A percentile compares a stretch with the other conserved stretches of the same genome.
phyloP scores from a whole-genome alignment of 2,113 vertebrate genomes.

The Cisticola juncidis region DNA sequence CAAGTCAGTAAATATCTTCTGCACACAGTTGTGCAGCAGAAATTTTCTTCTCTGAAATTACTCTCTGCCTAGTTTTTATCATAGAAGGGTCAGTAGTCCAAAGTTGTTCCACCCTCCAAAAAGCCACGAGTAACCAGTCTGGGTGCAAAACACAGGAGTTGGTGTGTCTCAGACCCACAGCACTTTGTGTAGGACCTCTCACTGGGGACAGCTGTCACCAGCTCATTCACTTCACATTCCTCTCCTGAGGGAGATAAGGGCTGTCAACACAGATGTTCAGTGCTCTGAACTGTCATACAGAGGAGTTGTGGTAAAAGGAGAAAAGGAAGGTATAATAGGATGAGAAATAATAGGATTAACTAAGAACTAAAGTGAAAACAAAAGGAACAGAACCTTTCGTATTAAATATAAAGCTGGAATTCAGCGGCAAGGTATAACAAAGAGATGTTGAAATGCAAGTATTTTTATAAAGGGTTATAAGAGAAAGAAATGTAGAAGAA shows the following conservation, averaged over 20 bases:
- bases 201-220: background rate
- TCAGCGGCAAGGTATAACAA: background rate
- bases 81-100: background rate
- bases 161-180: background rate
- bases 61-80: background rate
- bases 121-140: rapidly evolving
- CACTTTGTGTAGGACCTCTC: background rate
- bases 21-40: background rate
- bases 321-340: background rate
- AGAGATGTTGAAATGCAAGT: background rate
- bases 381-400: background rate
- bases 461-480: background rate
- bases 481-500: background rate
- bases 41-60: background rate
- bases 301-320: background rate
- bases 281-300: background rate
- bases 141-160: background rate
- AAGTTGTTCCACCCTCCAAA: background rate
- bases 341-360: background rate
- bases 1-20: background rate
- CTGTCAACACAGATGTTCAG: rapidly evolving
- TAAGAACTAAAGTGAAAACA: background rate
- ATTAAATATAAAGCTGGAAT: background rate
- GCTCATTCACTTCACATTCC: background rate
- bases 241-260: background rate